These are phyloP conservation scores for Jacana jacana DNA, from an alignment of 2,113 vertebrate genomes.

Conservation along the genomic window DNA sequence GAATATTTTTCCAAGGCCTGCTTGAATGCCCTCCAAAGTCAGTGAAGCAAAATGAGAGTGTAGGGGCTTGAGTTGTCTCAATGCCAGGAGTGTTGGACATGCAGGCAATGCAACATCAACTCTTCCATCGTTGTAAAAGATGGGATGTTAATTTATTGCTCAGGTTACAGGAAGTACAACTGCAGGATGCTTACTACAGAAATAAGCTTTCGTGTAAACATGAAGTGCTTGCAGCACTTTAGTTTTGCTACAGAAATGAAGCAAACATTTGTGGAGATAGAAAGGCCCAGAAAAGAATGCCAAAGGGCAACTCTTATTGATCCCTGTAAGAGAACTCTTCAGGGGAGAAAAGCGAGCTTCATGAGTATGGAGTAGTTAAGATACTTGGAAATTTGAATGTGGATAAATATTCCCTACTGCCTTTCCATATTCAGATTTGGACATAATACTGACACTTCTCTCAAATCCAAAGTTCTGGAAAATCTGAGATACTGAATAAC, in stretches of 20 bases:
- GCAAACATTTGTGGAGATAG: neutral
- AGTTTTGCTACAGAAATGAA: neutral
- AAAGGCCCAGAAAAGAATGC: neutral
- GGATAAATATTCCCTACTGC: rapidly evolving
- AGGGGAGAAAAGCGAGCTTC: neutral
- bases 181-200: neutral
- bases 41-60: neutral
- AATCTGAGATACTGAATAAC: neutral
- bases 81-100: rapidly evolving
- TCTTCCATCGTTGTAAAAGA: neutral
- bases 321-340: neutral
- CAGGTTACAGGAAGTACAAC: neutral
- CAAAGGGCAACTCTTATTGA: neutral
- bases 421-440: neutral
- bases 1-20: neutral
- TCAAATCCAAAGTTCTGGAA: neutral
- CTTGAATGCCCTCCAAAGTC: neutral
- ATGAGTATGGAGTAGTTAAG: neutral
- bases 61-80: neutral
- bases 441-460: neutral
- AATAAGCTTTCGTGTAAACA: neutral
- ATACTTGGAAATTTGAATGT: neutral
- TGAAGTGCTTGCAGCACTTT: neutral
- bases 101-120: neutral
- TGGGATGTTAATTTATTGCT: neutral